Base-by-base conservation (phyloP, 53 echinoderm and acorn worm genomes). In the Apostichopus leukothele region DNA sequence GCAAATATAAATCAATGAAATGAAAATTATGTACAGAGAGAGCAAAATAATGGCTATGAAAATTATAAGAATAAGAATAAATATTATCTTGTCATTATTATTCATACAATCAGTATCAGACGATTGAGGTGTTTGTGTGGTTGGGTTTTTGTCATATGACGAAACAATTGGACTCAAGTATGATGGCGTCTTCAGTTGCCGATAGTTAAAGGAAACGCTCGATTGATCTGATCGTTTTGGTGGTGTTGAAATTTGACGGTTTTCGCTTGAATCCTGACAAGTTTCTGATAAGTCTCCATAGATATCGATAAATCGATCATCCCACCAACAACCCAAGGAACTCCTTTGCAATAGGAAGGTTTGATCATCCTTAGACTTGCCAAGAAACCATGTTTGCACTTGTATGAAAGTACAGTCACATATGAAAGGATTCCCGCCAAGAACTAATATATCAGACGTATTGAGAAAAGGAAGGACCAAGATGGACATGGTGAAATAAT, bases 361-460 rank as follows among this genome's bases (percentile, higher is more conserved):
- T 11, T 63, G 7, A 4, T 63, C 63, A 0, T 63, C 63, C 9
- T 16, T 16, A 63, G 63, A 63, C 63, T 63, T 63, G 63, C 63
- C 63, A 9, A 63, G 10, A 63, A 63, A 51, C 79, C 79, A 79
- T 16, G 39, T 52, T 79, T 79, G 51, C 19, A 79, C 7, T n/a
- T 52, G 10, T 13, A 4, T 9, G 53, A 79, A 79, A 12, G n/a
- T 53, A 16, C 79, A 79, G 51, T 79, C n/a, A 79, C 79, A 79
- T 52, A 10, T 5, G 53, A 79, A 79, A 79, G 79, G 79, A 50
- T 79, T 79, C 53, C 79, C 79, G 7, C 53, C 79, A 53, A 79
- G 79, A 7, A 63, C 11, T 63, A 63, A 63, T 16, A 16, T 9
- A 63, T 63, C 63, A 7, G 63, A 63, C 16, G 16, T 63, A 16